phyloP scores from a whole-genome alignment of 1,140 invertebrate species.

The Tachypleus tridentatus region DNA sequence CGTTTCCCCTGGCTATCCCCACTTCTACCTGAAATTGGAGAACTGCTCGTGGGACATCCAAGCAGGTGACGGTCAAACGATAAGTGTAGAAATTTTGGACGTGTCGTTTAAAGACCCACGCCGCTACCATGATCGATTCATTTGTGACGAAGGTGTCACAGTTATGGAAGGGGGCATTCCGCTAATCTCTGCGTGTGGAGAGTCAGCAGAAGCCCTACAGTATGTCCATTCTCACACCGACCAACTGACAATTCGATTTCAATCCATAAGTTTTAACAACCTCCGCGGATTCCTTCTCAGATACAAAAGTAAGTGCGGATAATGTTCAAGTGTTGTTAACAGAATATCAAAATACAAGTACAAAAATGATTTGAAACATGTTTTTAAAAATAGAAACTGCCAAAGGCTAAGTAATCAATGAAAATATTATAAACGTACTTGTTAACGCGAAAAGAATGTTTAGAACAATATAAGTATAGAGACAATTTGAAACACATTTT shows the following conservation, averaged over 20 bases:
- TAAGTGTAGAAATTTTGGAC: conserved; percentile 43
- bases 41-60: conserved; percentile 41
- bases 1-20: conserved; percentile 48
- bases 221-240: conserved; percentile 33
- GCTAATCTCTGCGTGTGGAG: conserved; percentile 36
- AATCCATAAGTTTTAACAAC: neutral
- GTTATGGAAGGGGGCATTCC: conserved; percentile 32
- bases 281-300: neutral
- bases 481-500: too few relatives aligned
- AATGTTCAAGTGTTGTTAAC: too few relatives aligned
- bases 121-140: conserved; percentile 18
- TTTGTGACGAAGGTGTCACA: conserved; percentile 36
- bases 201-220: conserved; percentile 29
- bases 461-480: too few relatives aligned
- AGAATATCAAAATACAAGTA: too few relatives aligned
- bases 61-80: conserved; percentile 38
- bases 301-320: neutral
- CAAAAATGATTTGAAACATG: too few relatives aligned
- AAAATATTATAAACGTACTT: too few relatives aligned
- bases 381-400: too few relatives aligned
- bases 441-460: too few relatives aligned
- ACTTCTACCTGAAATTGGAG: conserved; percentile 39
- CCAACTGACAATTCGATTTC: conserved; percentile 31
- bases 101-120: conserved; percentile 43
- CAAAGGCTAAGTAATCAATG: too few relatives aligned